A percentile compares a stretch with the other conserved stretches of the same genome.
These are phyloP conservation scores for Agrochola litura DNA, from an alignment of 2,888 invertebrate genomes.

Conservation along the genomic window DNA sequence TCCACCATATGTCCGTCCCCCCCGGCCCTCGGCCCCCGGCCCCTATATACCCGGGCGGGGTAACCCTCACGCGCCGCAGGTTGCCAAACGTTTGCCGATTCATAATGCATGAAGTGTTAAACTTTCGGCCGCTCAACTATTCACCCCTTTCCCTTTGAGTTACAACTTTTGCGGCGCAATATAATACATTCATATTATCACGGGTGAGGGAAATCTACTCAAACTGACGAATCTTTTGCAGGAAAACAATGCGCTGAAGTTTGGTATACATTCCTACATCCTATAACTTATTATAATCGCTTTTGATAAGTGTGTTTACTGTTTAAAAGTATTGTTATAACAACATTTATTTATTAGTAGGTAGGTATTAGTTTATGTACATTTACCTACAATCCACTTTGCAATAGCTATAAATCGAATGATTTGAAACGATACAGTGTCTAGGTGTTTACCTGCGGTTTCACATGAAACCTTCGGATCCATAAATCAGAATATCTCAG, in stretches of 20 bases:
- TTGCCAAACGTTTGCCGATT: conserved; percentile 68
- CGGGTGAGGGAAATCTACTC: conserved; percentile 42
- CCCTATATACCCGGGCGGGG: not conserved
- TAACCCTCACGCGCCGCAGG: conserved; percentile 56
- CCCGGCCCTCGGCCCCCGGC: not conserved
- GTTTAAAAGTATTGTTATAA: not conserved
- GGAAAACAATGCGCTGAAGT: conserved; percentile 30
- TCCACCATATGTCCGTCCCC: conserved; percentile 47
- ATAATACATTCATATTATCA: conserved; percentile 66
- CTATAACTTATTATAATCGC: not conserved
- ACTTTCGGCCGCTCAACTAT: conserved; percentile 62
- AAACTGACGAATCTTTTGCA: conserved; percentile 51
- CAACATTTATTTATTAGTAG: not conserved
- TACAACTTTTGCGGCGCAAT: conserved; percentile 57
- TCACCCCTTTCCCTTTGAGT: conserved; percentile 59
- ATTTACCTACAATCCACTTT: not conserved
- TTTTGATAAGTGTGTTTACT: not conserved
- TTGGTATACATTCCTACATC: not conserved
- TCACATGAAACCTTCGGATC: not conserved
- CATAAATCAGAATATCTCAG: not conserved
- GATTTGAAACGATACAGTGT: not conserved
- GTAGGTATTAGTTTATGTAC: not conserved
- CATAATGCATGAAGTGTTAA: conserved; percentile 71
- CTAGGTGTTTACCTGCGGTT: not conserved
- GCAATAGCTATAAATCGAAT: not conserved